Conservation (phyloP, 2,797 vertebrate species). For the Phoeniculus purpureus region DNA sequence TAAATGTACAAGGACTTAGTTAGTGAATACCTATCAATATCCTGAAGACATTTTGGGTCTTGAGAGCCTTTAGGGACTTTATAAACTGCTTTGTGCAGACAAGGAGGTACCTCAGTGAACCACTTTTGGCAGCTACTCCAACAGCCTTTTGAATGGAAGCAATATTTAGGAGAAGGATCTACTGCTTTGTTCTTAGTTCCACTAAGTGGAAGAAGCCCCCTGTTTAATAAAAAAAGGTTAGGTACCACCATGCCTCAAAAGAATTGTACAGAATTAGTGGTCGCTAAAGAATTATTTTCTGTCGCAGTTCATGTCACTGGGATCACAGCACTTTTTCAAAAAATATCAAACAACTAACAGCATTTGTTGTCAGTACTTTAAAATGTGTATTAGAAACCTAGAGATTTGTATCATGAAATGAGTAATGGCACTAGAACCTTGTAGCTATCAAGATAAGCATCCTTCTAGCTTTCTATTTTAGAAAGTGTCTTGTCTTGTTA, state of each 20-base stretch:
- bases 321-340: background rate
- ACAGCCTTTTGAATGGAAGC: background rate
- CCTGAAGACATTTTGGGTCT: background rate
- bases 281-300: background rate
- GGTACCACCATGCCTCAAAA: background rate
- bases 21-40: background rate
- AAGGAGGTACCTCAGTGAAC: background rate
- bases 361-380: background rate
- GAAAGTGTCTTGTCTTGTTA: background rate
- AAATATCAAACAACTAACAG: background rate
- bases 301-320: background rate
- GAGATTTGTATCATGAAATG: background rate
- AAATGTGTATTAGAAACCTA: background rate
- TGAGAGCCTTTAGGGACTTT: background rate
- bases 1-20: background rate
- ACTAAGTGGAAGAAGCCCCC: background rate
- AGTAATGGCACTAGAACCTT: background rate
- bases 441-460: background rate
- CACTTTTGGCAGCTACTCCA: background rate
- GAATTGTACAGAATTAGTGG: background rate
- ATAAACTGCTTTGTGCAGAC: background rate
- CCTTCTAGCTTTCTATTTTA: background rate
- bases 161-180: background rate
- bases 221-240: background rate
- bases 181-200: background rate